A percentile compares a stretch with the other conserved stretches of the same genome.
Conservation (phyloP, 2,797 vertebrate genomes). For the Bradypus variegatus region DNA sequence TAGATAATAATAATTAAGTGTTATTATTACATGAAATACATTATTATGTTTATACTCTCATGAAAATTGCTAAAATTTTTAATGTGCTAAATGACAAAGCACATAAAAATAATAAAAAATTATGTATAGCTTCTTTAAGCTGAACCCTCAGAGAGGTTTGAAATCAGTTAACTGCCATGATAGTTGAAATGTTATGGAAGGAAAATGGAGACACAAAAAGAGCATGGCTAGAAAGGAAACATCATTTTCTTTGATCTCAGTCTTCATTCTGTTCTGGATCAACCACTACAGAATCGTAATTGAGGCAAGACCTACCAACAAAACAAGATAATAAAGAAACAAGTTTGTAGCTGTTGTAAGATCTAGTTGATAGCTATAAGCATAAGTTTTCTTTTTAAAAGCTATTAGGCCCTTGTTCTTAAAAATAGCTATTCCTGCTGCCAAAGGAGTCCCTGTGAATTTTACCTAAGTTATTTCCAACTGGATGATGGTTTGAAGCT, state of each 20-base stretch:
- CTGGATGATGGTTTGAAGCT: too few species aligned
- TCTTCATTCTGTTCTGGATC: not conserved
- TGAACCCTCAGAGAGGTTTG: not conserved
- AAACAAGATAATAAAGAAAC: not conserved
- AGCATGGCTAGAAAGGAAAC: not conserved
- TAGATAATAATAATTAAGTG: constrained; percentile 56
- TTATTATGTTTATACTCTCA: constrained; percentile 41
- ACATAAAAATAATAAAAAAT: constrained; percentile 18
- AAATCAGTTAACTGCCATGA: not conserved
- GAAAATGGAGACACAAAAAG: not conserved
- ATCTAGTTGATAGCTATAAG: not conserved
- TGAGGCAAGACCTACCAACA: not conserved
- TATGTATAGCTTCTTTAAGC: not conserved
- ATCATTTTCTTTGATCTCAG: not conserved
- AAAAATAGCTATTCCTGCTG: not conserved
- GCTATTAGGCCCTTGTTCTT: not conserved
- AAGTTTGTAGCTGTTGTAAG: not conserved
- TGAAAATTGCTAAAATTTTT: constrained; percentile 45
- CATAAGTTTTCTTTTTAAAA: not conserved
- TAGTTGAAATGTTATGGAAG: not conserved
- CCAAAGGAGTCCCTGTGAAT: not conserved
- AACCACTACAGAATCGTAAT: not conserved
- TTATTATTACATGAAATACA: constrained; percentile 44
- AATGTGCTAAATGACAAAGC: constrained; percentile 2
- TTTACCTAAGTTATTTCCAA: not conserved